These are phyloP conservation scores for Oriolus oriolus DNA, from an alignment of 2,113 vertebrate species.

Conservation along the genomic window DNA sequence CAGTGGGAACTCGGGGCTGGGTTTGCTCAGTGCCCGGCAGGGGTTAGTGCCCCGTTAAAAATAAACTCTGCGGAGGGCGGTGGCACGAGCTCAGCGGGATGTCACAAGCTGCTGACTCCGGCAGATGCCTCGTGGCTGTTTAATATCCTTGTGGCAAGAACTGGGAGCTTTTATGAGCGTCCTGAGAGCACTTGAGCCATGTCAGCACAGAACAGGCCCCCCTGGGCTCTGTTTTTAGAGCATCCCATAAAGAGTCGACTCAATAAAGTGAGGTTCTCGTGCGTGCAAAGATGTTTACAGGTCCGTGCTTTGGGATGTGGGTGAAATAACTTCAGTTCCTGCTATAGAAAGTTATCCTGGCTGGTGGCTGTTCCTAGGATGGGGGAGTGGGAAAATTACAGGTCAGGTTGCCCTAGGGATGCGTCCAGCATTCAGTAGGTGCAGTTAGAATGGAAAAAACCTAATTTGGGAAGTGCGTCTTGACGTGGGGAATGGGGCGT, in stretches of 20 bases:
- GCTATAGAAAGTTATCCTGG: not conserved
- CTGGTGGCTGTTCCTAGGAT: not conserved
- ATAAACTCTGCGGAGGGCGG: not conserved
- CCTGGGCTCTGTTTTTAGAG: not conserved
- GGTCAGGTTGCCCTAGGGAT: not conserved
- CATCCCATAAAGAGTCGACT: fast-evolving
- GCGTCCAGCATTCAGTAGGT: not conserved
- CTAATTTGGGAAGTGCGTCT: not conserved
- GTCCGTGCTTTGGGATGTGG: not conserved
- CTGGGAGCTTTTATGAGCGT: not conserved
- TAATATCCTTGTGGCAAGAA: not conserved
- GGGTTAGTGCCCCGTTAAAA: not conserved
- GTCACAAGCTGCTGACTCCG: not conserved
- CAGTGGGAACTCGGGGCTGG: not conserved
- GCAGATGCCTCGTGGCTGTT: not conserved
- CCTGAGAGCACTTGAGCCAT: not conserved
- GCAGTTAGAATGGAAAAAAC: not conserved
- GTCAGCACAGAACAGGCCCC: not conserved
- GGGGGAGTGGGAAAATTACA: not conserved
- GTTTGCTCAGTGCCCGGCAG: not conserved
- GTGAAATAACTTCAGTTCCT: not conserved
- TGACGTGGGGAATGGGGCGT: not conserved
- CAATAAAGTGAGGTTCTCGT: not conserved
- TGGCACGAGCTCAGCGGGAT: not conserved
- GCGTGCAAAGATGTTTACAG: not conserved